Base-by-base conservation (phyloP, 2,888 invertebrate genomes). In the Amaurobius ferox region DNA sequence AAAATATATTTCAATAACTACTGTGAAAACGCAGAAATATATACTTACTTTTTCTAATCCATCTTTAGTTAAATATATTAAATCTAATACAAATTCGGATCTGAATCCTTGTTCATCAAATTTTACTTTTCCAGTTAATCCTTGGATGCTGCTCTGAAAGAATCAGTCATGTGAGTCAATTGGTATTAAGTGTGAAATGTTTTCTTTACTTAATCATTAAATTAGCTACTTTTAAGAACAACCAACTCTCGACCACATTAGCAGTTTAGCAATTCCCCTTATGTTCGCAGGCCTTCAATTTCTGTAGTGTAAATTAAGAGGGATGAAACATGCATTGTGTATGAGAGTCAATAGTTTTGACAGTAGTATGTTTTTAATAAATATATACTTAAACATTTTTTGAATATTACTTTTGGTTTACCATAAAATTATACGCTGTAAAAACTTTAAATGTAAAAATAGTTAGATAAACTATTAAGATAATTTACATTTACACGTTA, bases 71-170 rank as follows among this genome's bases (percentile, higher is more conserved):
- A 98, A 93, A 91, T 98, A 98, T 88, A 98, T 95, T 89, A 98
- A 95, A 91, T 98, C 98, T 89, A 98, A 93, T 88, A 95, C 94
- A 91, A 98, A 97, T 91, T 97, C 96, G 68, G 96, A 95, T 88
- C 98, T 94, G 92, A 97, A 96, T 77, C 98, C 98, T 92, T 96
- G 95, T 81, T 88, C 87, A 92, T 98, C 97, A 92, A 98, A 97
- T 92, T 96, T 96, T 90, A 98, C 97, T 86, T 95, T 94, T 88
- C 98, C 98, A 0, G 97, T 97, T 89, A 97, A 93, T 19, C 98
- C 98, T 90, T 95, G 94, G 94, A 97, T 96, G 93, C 96, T 96
- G 88, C 97, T 95, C 96, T 97, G 92, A 66, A 87, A 81, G 30
- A 79, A 76, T 55, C 19, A 79, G 55, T 55, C 19, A 19, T 23